Base-by-base conservation (phyloP, 1,140 invertebrate genomes). In the Teleogryllus occipitalis region DNA sequence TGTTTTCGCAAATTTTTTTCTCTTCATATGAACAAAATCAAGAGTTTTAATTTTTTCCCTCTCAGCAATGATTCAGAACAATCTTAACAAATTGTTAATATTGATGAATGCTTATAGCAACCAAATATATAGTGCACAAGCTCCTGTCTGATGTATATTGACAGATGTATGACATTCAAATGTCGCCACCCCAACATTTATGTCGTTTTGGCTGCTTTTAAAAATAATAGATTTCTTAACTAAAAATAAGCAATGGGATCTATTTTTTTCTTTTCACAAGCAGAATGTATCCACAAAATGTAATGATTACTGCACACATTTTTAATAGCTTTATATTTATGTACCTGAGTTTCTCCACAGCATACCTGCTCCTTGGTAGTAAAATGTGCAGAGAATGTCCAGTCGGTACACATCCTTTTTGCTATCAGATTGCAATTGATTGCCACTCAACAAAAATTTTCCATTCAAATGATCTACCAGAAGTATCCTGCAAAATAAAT, bases 301-400 rank as follows among this genome's bases (percentile, higher is more conserved):
- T 65, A 65, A 65, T 18, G 7, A 65, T 14, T 65, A 18, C 10
- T 65, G 54, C 7, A 14, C 10, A 65, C 10, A 18, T 65, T 65
- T 18, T 65, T 65, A 65, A 39, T 39, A 39, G n/a, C 5, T 39
- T 39, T 39, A 39, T 39, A 39, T 39, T 39, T 39, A 39, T 18
- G 10, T 65, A 65, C 54, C 10, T 14, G 54, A 65, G 54, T 65
- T 65, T 14, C 7, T 18, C 54, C 54, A 65, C 54, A 65, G 18
- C 18, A 48, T 18, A 4, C 46, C 18, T 75, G 78, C 78, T 46
- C 74, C 87, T 82, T 92, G 90, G 81, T 93, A 88, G 84, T 91
- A 94, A 85, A 94, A 94, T 39, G 92, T 92, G 81, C 91, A 85
- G 22, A 95, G 84, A 80, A 93, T 91, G 84, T 94, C 92, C 79